These are phyloP conservation scores for Marisa cornuarietis DNA, from an alignment of 1,140 invertebrate species.

Conservation along the genomic window DNA sequence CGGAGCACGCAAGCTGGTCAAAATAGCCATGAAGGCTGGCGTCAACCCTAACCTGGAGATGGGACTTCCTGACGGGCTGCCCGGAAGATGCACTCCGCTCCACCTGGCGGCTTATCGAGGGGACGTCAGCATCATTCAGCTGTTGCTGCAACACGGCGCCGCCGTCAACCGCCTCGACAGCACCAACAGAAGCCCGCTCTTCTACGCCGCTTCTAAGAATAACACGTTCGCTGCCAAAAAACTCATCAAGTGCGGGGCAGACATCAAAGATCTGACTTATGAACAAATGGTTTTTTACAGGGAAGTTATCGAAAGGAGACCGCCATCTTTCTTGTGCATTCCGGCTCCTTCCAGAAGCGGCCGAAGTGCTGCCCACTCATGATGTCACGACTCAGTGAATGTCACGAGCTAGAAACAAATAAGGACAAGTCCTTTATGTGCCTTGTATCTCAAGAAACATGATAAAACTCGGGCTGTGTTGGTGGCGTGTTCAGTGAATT, in stretches of 20 bases:
- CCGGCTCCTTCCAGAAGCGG: slow-evolving; percentile 2
- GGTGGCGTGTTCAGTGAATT: too few species aligned
- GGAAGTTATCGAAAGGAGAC: slow-evolving; percentile 19
- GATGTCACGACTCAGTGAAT: background rate
- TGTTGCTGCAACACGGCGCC: slow-evolving; percentile 48
- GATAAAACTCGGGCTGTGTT: too few species aligned
- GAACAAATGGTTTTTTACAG: slow-evolving; percentile 27
- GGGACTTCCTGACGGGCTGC: slow-evolving; percentile 53
- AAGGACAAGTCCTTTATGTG: background rate
- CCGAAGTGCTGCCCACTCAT: background rate
- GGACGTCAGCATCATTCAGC: slow-evolving; percentile 54
- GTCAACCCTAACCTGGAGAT: slow-evolving; percentile 51
- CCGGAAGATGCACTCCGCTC: slow-evolving; percentile 50
- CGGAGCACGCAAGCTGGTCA: slow-evolving; percentile 53
- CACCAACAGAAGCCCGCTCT: slow-evolving; percentile 42
- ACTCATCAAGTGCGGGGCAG: slow-evolving; percentile 53
- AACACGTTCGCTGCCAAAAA: slow-evolving; percentile 51
- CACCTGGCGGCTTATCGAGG: slow-evolving; percentile 58
- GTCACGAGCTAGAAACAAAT: background rate
- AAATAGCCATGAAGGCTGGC: slow-evolving; percentile 48
- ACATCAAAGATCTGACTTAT: slow-evolving; percentile 26
- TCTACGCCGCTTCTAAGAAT: slow-evolving; percentile 46
- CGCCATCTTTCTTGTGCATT: slow-evolving; percentile 19
- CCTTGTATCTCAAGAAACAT: too few species aligned
- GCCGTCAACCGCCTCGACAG: slow-evolving; percentile 40